These are phyloP conservation scores for Phacellophora camtschatica DNA, from an alignment of 30 jellyfish, hydroid and myxozoan species.

Conservation along the genomic window DNA sequence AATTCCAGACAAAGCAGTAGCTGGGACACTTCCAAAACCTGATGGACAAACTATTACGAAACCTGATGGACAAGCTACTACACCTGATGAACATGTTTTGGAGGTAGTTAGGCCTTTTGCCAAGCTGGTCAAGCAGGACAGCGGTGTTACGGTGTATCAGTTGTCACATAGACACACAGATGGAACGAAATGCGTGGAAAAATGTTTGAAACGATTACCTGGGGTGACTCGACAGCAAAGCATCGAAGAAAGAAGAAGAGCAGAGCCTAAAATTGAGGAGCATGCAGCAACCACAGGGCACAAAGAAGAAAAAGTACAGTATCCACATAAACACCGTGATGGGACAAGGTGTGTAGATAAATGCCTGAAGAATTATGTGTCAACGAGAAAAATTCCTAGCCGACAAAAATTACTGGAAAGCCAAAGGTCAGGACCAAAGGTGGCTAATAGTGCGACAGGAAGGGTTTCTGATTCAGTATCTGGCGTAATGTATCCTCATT, in stretches of 20 bases:
- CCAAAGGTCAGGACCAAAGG: not conserved
- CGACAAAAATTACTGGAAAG: too few relatives aligned
- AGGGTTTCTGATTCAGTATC: not conserved
- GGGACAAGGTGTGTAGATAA: constrained; percentile 65
- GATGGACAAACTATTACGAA: too few relatives aligned
- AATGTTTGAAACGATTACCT: not conserved
- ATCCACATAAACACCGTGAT: constrained; percentile 70
- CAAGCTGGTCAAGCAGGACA: not conserved
- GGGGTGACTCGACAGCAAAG: not conserved
- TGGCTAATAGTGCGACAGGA: not conserved
- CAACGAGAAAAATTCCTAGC: not conserved
- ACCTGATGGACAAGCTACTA: too few relatives aligned
- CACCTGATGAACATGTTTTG: too few relatives aligned
- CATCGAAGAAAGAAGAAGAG: not conserved
- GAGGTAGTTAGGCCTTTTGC: not conserved
- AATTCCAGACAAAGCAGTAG: too few relatives aligned
- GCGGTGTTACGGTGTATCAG: not conserved
- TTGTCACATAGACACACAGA: constrained; percentile 38
- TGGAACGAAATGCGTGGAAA: constrained; percentile 20
- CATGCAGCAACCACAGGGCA: not conserved
- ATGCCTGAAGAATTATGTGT: constrained; percentile 12
- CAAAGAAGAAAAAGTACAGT: too few relatives aligned
- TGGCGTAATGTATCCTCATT: constrained; percentile 40
- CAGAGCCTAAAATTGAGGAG: too few relatives aligned
- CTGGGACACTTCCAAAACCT: too few relatives aligned